phyloP scores from a whole-genome alignment of 2,888 invertebrate species.

The Ariolimax columbianus region DNA sequence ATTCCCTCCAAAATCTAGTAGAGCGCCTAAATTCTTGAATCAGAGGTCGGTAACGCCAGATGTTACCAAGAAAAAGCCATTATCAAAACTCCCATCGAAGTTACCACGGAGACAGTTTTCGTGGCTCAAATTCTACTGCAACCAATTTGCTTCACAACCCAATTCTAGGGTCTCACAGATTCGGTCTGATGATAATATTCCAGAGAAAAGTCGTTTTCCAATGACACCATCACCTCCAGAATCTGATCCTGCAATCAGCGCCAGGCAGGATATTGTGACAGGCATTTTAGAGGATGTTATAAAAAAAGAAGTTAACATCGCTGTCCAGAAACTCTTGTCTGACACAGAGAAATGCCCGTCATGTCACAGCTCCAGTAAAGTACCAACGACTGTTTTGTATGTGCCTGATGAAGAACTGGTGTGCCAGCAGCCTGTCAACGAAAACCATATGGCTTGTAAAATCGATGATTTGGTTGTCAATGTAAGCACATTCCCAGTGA shows the following conservation, averaged over 20 bases:
- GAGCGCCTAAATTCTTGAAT: not conserved
- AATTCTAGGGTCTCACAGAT: not conserved
- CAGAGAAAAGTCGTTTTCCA: not conserved
- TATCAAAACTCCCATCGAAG: not conserved
- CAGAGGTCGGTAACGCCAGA: too few species aligned
- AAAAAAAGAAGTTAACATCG: constrained; percentile 4
- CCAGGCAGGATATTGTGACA: not conserved
- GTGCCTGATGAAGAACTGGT: too few species aligned
- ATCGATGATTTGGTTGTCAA: not conserved
- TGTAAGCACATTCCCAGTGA: not conserved
- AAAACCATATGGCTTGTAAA: not conserved
- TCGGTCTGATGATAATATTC: too few species aligned
- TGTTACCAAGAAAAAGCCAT: not conserved
- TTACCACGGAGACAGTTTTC: too few species aligned
- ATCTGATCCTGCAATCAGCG: not conserved
- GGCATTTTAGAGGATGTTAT: not conserved
- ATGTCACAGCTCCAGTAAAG: not conserved
- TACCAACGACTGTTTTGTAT: too few species aligned
- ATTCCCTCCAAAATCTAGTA: not conserved
- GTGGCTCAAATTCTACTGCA: not conserved
- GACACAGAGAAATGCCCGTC: constrained; percentile 14
- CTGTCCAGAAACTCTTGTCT: constrained; percentile 27
- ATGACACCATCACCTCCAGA: not conserved
- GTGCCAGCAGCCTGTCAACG: not conserved
- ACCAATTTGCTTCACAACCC: not conserved